Percentiles rank a stretch among this genome's conserved stretches.
These are phyloP conservation scores for Ferdinandea cuprea DNA, from an alignment of 2,888 invertebrate species.

Conservation along the genomic window DNA sequence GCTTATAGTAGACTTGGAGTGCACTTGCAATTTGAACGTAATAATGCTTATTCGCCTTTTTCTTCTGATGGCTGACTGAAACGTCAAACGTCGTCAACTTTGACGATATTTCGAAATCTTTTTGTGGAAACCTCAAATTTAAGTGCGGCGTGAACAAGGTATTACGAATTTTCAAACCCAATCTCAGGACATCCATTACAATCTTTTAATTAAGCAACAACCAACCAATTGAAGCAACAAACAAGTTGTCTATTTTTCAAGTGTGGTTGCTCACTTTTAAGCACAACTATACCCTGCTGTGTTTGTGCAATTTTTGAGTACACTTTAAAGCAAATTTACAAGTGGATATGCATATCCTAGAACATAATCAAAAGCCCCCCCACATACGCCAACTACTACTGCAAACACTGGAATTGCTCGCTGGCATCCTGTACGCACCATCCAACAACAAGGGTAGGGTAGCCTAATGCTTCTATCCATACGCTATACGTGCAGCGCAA, in stretches of 20 bases:
- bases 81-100: too few relatives aligned
- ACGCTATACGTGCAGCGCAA: conserved; percentile 21
- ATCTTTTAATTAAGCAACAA: too few relatives aligned
- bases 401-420: conserved; percentile 50
- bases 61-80: too few relatives aligned
- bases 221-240: too few relatives aligned
- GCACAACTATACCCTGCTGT: conserved; percentile 29
- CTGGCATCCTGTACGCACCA: conserved; percentile 12
- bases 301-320: conserved; percentile 11
- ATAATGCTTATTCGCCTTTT: too few relatives aligned
- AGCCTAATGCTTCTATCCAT: conserved; percentile 26
- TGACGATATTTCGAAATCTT: too few relatives aligned
- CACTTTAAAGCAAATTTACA: conserved; percentile 48
- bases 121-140: too few relatives aligned
- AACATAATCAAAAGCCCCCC: conserved; percentile 49
- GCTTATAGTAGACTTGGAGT: too few relatives aligned
- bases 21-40: too few relatives aligned
- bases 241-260: neutral
- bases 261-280: neutral
- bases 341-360: conserved; percentile 48
- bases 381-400: conserved; percentile 37
- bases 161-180: too few relatives aligned
- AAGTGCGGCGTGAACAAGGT: too few relatives aligned
- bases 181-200: too few relatives aligned
- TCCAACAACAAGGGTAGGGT: conserved; percentile 18